Conservation (phyloP, 2,797 vertebrate species). For the Nannoperca obscura region DNA sequence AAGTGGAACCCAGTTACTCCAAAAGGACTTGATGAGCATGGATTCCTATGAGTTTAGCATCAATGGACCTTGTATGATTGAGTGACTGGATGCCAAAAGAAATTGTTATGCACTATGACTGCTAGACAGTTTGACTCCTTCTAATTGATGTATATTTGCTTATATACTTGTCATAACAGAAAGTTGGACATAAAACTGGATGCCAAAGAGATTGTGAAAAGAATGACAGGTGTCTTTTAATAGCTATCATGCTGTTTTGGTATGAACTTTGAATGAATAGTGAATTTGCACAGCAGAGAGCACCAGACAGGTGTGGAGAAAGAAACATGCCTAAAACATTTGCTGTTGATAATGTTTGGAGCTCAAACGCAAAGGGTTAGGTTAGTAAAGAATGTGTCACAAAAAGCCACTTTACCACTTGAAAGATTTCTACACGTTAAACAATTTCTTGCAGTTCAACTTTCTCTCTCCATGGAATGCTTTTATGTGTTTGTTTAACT, state of each 20-base stretch:
- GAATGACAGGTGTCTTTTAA: constrained; percentile 33
- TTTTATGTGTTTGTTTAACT: constrained; percentile 49
- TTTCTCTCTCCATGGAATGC: constrained; percentile 31
- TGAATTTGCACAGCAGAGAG: constrained; percentile 71
- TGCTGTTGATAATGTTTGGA: constrained; percentile 15
- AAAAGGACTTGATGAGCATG: constrained; percentile 86
- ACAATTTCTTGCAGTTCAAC: constrained; percentile 8
- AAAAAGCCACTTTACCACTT: constrained; percentile 67
- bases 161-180: constrained; percentile 25
- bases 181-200: constrained; percentile 53
- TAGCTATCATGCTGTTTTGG: constrained; percentile 38
- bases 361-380: constrained; percentile 7
- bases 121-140: constrained; percentile 41
- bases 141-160: constrained; percentile 21
- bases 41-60: constrained; percentile 79
- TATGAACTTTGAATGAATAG: constrained; percentile 47
- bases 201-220: constrained; percentile 76
- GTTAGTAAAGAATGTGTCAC: constrained; percentile 63
- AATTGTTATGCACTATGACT: constrained; percentile 37
- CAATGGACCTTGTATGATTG: constrained; percentile 15
- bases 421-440: constrained; percentile 49
- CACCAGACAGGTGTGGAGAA: constrained; percentile 48
- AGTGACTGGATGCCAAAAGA: constrained; percentile 39
- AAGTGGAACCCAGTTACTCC: constrained; percentile 86
- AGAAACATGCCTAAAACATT: constrained; percentile 22